Evolutionary conservation across 2,113 vertebrate species (phyloP).

Genomic region (Coryphaenoides rupestris): DNA sequence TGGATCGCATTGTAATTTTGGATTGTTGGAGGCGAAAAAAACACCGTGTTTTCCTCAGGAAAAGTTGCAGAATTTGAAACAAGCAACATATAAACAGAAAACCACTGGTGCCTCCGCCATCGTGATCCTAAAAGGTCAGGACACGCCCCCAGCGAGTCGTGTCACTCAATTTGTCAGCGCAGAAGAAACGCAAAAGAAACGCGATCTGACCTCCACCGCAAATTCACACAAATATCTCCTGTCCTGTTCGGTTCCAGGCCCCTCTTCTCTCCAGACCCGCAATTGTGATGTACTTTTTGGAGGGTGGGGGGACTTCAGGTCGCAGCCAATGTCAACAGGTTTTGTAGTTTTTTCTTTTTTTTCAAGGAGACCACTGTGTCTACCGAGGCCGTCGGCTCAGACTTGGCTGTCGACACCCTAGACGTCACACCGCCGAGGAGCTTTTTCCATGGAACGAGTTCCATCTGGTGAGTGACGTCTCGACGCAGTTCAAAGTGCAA

Average conservation of each 20-base stretch:
- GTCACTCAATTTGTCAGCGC: conserved; percentile 12
- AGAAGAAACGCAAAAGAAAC: too few relatives aligned
- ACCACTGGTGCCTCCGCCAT: too few relatives aligned
- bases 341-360: too few relatives aligned
- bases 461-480: conserved; percentile 32
- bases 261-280: conserved; percentile 16
- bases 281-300: conserved; percentile 37
- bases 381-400: conserved; percentile 35
- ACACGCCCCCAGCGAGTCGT: conserved; percentile 29
- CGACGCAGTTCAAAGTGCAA: conserved; percentile 14
- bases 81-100: too few relatives aligned
- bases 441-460: conserved; percentile 47
- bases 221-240: conserved; percentile 34
- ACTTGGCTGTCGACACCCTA: conserved; percentile 35
- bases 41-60: too few relatives aligned
- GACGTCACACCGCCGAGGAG: conserved; percentile 49
- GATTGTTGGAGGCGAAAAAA: too few relatives aligned
- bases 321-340: conserved; percentile 57
- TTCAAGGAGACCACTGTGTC: conserved; percentile 1
- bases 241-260: conserved; percentile 37
- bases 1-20: too few relatives aligned
- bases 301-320: conserved; percentile 40
- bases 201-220: too few relatives aligned
- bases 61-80: too few relatives aligned
- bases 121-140: neutral